Evolutionary conservation across 2,113 vertebrate genomes (phyloP).

Genomic region (Spea multiplicata): DNA sequence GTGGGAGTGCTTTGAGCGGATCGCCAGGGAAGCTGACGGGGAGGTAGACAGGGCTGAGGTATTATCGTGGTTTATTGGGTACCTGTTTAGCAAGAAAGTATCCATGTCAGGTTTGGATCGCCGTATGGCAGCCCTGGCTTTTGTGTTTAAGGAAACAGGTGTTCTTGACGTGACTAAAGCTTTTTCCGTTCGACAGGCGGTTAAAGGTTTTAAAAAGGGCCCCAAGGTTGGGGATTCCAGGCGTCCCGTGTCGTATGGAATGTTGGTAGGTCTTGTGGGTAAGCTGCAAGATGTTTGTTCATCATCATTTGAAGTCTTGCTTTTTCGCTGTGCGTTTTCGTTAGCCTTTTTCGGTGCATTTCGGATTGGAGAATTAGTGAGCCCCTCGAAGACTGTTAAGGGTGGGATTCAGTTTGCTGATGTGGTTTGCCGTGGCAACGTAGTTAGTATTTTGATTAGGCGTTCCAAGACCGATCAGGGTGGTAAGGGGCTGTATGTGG

Average conservation of each 20-base stretch:
- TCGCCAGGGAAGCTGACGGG: no score
- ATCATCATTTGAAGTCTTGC: neutral
- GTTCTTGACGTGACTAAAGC: neutral
- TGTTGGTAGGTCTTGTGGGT: neutral
- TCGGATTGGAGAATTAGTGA: neutral
- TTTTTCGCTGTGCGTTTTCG: neutral
- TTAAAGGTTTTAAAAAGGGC: neutral
- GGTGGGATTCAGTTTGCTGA: neutral
- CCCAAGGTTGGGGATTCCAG: neutral
- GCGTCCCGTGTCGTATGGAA: neutral
- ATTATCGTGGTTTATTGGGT: neutral
- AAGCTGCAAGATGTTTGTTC: neutral
- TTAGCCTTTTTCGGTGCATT: neutral
- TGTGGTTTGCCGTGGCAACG: neutral
- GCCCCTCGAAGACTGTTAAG: neutral
- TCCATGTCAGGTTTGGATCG: neutral
- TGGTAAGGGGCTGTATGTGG: neutral
- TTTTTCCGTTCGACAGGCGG: neutral
- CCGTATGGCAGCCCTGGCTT: neutral
- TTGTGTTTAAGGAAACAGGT: neutral
- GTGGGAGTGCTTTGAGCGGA: no score
- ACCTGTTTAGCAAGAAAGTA: neutral
- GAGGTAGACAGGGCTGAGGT: no score
- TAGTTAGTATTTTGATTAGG: neutral
- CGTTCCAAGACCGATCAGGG: neutral